Base-by-base conservation (phyloP, 2,888 invertebrate genomes). In the Galerucella pusilla region DNA sequence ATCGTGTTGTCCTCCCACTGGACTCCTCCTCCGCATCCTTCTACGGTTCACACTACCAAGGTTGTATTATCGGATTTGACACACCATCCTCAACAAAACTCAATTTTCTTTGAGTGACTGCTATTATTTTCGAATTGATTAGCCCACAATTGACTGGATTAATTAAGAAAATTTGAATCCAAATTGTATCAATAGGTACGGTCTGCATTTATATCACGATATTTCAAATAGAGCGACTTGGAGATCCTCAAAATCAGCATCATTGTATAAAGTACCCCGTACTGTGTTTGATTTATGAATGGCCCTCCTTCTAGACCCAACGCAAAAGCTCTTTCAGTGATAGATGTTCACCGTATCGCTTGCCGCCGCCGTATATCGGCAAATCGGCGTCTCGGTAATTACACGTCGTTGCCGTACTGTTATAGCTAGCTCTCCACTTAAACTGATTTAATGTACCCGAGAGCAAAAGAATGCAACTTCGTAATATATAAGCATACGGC, bases 271-370 rank as follows among this genome's bases (percentile, higher is more conserved):
- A 57, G 20, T 57, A 52, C 52, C 52, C 52, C n/a, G 52, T 52
- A 20, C 20, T 49, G 78, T 75, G 78, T 82, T 83, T 83, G 83
- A 83, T 83, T 83, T 83, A 83, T 82, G 83, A 79, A 79, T 79
- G 81, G 81, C 79, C 80, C 81, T 81, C 81, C 81, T 82, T 81
- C 80, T 68, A 75, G 79, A 75, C 79, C 77, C 81, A 78, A 76
- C 79, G 77, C 77, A 75, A 80, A 81, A 78, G 78, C 78, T 78
- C 79, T 76, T 66, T 78, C 67, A 75, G 78, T 83, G 83, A 82
- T 82, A 82, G 82, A 83, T 83, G 82, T 80, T 78, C 78, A 77
- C 77, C 81, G 81, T 82, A 80, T 83, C 82, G 81, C 73, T 46
- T 45, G 35, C 20, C n/a, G 45, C 45, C 46, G 64, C 64, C 69